These are phyloP conservation scores for Dendrocopos noguchii DNA, from an alignment of 2,113 vertebrate species.

Conservation along the genomic window DNA sequence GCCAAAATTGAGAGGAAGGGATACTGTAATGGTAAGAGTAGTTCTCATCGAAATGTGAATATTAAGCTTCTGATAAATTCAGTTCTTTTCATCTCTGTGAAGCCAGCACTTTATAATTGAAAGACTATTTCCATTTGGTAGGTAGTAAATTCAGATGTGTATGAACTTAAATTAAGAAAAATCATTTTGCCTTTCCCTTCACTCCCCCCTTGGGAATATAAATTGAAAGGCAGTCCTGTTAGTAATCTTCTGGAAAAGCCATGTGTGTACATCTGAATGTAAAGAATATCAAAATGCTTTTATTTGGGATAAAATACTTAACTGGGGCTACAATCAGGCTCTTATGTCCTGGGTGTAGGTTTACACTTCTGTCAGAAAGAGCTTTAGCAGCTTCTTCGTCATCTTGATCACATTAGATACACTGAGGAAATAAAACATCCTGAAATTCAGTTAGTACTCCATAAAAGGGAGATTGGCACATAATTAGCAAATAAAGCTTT, in stretches of 20 bases:
- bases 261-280: not conserved
- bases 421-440: not conserved
- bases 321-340: not conserved
- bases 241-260: not conserved
- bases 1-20: constrained; percentile 86
- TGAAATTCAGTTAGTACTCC: not conserved
- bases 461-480: not conserved
- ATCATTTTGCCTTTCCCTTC: not conserved
- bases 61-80: not conserved
- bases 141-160: not conserved
- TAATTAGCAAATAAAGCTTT: constrained; percentile 39
- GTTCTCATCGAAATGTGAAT: not conserved
- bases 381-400: not conserved
- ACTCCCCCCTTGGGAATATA: not conserved
- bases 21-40: constrained; percentile 84
- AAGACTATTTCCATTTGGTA: not conserved
- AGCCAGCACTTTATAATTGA: not conserved
- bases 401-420: not conserved
- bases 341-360: not conserved
- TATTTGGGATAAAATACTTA: not conserved
- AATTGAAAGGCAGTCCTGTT: not conserved
- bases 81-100: not conserved
- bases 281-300: not conserved
- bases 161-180: not conserved
- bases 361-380: not conserved